phyloP scores from a whole-genome alignment of 2,797 vertebrate genomes.

The Sparidentex hasta region DNA sequence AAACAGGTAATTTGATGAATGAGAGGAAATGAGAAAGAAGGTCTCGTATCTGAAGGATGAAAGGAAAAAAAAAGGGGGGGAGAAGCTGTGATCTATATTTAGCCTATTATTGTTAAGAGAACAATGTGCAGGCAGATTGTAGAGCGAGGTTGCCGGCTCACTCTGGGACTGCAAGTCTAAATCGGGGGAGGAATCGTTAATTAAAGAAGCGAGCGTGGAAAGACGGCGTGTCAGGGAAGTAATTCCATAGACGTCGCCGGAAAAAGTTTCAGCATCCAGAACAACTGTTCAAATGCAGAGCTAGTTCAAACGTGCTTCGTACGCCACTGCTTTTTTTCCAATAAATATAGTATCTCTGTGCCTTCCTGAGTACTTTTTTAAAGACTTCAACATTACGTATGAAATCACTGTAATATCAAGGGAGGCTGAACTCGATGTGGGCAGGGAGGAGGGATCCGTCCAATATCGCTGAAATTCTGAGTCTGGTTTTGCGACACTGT shows the following conservation, averaged over 20 bases:
- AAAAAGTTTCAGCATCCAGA: conserved; percentile 16
- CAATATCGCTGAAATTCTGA: no score
- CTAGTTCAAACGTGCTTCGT: not conserved
- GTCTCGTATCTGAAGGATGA: conserved; percentile 60
- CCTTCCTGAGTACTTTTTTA: conserved; percentile 2
- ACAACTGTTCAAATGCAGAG: conserved; percentile 1
- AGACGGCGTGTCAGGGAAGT: conserved; percentile 34
- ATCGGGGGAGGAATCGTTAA: conserved; percentile 50
- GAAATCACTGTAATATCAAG: not conserved
- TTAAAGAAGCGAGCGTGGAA: conserved; percentile 44
- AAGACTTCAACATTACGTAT: not conserved
- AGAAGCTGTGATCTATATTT: conserved; percentile 64
- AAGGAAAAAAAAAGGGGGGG: conserved; percentile 44
- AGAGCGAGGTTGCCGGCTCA: conserved; percentile 64
- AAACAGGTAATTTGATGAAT: conserved; percentile 62
- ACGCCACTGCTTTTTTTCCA: not conserved
- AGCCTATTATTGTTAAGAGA: conserved; percentile 67
- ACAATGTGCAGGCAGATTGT: conserved; percentile 57
- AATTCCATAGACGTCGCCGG: conserved; percentile 23
- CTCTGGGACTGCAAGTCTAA: conserved; percentile 54
- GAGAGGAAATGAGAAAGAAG: conserved; percentile 50
- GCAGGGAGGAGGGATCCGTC: no score
- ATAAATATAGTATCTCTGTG: not conserved
- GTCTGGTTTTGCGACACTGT: no score
- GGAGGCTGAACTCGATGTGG: not conserved